These are phyloP conservation scores for Heliconius nattereri DNA, from an alignment of 1,140 invertebrate species.

Conservation along the genomic window DNA sequence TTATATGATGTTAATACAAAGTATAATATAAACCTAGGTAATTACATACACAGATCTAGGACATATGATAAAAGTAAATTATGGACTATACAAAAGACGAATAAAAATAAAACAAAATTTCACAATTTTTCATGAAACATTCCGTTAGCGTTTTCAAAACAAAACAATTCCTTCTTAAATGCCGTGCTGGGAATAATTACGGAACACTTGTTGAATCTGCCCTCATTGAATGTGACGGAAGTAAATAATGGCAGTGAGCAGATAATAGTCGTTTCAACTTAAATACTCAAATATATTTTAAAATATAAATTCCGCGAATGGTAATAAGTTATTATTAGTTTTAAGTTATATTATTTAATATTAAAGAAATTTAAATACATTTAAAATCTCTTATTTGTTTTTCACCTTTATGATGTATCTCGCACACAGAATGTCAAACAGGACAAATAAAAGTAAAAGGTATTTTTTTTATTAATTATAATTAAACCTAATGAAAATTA, in stretches of 20 bases:
- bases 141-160: neutral
- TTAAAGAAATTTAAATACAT: neutral
- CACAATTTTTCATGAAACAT: neutral
- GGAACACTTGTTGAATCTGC: conserved; percentile 14
- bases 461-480: too few species aligned
- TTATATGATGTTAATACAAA: too few species aligned
- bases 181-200: conserved; percentile 13
- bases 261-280: neutral
- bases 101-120: too few species aligned
- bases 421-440: too few species aligned
- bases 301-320: neutral
- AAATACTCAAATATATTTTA: neutral
- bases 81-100: too few species aligned
- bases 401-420: too few species aligned
- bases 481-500: too few species aligned
- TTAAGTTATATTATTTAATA: neutral
- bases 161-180: conserved; percentile 16
- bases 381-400: too few species aligned
- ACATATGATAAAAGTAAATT: too few species aligned
- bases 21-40: too few species aligned
- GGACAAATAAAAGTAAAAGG: too few species aligned
- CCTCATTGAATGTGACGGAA: conserved; percentile 15
- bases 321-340: neutral
- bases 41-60: too few species aligned
- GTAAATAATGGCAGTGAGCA: conserved; percentile 1